Evolutionary conservation across 2,888 invertebrate genomes (phyloP).

Genomic region (Andrena dorsata): DNA sequence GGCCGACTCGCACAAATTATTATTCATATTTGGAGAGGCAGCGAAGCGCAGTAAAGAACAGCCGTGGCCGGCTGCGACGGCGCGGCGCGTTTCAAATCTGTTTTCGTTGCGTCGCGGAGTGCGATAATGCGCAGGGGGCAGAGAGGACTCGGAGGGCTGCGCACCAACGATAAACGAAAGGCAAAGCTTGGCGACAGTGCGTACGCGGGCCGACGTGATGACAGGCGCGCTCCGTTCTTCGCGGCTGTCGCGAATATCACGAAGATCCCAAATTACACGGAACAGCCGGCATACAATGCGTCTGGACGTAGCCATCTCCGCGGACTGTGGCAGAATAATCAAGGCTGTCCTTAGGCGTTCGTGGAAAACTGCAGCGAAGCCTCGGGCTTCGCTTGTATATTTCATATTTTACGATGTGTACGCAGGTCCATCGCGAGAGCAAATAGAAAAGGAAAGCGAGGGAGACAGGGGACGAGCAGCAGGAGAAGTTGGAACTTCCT

Average conservation of each 20-base stretch:
- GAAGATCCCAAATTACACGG: neutral
- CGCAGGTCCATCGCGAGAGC: constrained; percentile 62
- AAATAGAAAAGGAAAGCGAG: constrained; percentile 60
- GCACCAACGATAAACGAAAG: neutral
- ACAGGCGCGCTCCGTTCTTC: neutral
- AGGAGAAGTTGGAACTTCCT: constrained; percentile 46
- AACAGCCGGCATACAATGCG: constrained; percentile 12
- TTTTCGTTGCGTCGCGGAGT: neutral
- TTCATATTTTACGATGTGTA: constrained; percentile 75
- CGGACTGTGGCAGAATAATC: constrained; percentile 42
- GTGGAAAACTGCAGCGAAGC: constrained; percentile 65
- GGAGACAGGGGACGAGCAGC: constrained; percentile 8
- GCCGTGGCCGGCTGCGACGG: neutral
- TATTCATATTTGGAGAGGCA: constrained; percentile 45
- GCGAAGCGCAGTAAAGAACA: constrained; percentile 38
- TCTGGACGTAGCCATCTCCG: constrained; percentile 16
- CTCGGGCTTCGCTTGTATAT: constrained; percentile 55
- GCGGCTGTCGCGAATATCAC: neutral
- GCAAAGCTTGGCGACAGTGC: neutral
- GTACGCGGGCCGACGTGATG: neutral
- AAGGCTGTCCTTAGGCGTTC: constrained; percentile 46
- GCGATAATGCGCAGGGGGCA: neutral
- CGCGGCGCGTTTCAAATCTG: constrained; percentile 1
- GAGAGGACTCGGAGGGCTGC: neutral
- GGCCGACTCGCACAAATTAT: constrained; percentile 41